A percentile compares a stretch with the other conserved stretches of the same genome.
Conservation (phyloP, 2,888 invertebrate species). For the Calliphora vomitoria region DNA sequence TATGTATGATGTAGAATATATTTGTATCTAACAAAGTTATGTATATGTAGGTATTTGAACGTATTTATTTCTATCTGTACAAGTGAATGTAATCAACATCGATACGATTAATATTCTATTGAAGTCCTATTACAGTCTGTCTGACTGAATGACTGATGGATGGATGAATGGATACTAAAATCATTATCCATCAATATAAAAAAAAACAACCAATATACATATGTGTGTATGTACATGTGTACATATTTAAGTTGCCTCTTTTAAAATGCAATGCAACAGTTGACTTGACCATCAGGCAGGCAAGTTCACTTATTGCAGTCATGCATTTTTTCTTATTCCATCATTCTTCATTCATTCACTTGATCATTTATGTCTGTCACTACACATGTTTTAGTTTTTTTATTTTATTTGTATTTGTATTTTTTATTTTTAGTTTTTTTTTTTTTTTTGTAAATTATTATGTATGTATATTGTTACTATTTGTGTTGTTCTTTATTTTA, state of each 20-base stretch:
- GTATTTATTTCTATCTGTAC: not conserved
- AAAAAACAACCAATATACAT: not conserved
- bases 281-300: slow-evolving; percentile 54
- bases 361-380: slow-evolving; percentile 56
- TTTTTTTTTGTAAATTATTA: not conserved
- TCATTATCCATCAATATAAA: slow-evolving; percentile 27
- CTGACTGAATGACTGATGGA: not conserved
- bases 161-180: slow-evolving; percentile 48
- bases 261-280: slow-evolving; percentile 65
- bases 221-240: not conserved
- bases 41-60: not conserved
- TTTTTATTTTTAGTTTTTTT: not conserved
- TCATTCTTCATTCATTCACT: slow-evolving; percentile 45
- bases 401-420: slow-evolving; percentile 22
- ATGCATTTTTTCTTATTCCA: slow-evolving; percentile 57
- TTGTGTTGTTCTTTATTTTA: slow-evolving; percentile 17
- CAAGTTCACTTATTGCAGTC: slow-evolving; percentile 65
- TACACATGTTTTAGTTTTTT: slow-evolving; percentile 54
- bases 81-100: slow-evolving; percentile 46
- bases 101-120: slow-evolving; percentile 62
- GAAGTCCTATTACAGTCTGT: slow-evolving; percentile 51
- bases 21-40: not conserved
- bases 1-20: not conserved
- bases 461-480: no score
- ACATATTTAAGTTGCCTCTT: slow-evolving; percentile 3